A percentile compares a stretch with the other conserved stretches of the same genome.
phyloP scores from a whole-genome alignment of 2,113 vertebrate genomes.

The Pelmatolapia mariae region DNA sequence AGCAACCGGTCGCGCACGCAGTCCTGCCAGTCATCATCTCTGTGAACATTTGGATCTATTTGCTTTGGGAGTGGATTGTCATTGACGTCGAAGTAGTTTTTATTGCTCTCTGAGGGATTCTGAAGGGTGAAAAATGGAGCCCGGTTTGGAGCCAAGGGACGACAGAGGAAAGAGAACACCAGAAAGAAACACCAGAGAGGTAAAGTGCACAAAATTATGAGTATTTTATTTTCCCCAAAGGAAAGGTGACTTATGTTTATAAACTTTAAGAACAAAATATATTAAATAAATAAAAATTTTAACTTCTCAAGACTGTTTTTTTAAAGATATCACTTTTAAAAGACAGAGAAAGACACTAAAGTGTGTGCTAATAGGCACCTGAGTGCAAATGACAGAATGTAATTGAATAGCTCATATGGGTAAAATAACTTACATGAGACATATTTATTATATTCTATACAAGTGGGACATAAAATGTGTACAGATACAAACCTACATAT shows the following conservation, averaged over 20 bases:
- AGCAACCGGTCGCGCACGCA: not conserved
- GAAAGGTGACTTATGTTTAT: not conserved
- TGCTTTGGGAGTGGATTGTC: not conserved
- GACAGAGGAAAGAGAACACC: not conserved
- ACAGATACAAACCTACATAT: not conserved
- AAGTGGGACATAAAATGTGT: not conserved
- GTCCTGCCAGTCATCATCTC: not conserved
- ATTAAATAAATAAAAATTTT: not conserved
- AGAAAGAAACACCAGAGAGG: not conserved
- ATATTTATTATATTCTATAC: not conserved
- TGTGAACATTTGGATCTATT: not conserved
- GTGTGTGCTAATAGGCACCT: not conserved
- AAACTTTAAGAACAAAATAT: not conserved
- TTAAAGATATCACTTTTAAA: not conserved
- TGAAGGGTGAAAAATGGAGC: constrained; percentile 1
- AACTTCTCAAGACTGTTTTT: not conserved
- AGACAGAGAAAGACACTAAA: not conserved
- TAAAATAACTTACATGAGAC: not conserved
- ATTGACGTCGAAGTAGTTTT: not conserved
- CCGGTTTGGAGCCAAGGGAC: not conserved
- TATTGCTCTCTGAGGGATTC: not conserved
- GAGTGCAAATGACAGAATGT: not conserved
- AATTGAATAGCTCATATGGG: not conserved
- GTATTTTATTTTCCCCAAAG: not conserved
- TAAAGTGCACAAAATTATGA: not conserved